These are phyloP conservation scores for Eospalax fontanierii DNA, from an alignment of 2,797 vertebrate species.

Conservation along the genomic window DNA sequence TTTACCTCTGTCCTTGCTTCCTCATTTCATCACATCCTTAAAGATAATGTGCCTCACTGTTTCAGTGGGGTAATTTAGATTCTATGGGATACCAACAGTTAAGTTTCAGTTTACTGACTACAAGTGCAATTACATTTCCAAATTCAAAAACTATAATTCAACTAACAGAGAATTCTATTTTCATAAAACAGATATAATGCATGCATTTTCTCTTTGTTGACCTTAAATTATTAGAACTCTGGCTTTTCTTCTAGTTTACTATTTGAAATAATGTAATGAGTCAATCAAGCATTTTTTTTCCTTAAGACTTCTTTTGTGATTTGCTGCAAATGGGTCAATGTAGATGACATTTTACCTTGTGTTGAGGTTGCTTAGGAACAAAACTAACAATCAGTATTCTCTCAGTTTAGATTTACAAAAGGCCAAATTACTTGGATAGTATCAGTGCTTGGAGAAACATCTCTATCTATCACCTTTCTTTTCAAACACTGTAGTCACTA, in stretches of 20 bases:
- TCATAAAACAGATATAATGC: constrained; percentile 33
- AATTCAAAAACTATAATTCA: constrained; percentile 2
- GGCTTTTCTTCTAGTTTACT: constrained; percentile 2
- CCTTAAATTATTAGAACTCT: not conserved
- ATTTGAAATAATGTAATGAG: constrained; percentile 1
- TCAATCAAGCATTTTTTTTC: not conserved
- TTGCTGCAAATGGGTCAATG: constrained; percentile 28
- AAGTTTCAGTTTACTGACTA: not conserved
- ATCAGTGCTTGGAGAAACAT: constrained; percentile 23
- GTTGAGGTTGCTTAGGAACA: constrained; percentile 56
- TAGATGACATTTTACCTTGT: not conserved
- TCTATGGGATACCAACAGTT: constrained; percentile 10
- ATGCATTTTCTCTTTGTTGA: not conserved
- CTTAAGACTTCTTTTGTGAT: constrained; percentile 27
- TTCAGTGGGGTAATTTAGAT: not conserved
- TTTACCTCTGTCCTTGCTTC: not conserved
- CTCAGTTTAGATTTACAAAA: constrained; percentile 48
- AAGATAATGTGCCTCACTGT: not conserved
- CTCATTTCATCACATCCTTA: not conserved
- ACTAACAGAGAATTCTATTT: not conserved
- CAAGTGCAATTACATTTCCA: constrained; percentile 10
- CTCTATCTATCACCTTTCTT: not conserved
- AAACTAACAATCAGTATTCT: constrained; percentile 25
- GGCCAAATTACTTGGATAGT: not conserved
- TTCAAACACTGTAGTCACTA: constrained; percentile 26